A percentile compares a stretch with the other conserved stretches of the same genome.
Conservation (phyloP, 2,797 vertebrate species). For the Rhincodon typus region DNA sequence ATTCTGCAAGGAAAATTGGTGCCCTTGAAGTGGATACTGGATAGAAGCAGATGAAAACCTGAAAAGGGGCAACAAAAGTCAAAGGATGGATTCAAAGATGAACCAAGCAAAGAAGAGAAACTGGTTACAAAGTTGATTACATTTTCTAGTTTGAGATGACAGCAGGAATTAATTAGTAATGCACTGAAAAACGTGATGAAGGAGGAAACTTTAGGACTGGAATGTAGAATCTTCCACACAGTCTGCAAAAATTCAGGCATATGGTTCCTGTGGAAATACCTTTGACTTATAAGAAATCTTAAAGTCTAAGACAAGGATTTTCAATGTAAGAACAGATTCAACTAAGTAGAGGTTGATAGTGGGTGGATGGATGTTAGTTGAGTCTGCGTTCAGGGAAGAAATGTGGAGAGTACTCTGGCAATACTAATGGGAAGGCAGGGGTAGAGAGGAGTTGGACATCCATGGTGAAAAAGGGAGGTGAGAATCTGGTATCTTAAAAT, state of each 20-base stretch:
- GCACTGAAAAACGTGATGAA: not conserved
- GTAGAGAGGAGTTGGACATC: not conserved
- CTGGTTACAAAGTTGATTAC: not conserved
- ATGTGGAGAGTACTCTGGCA: not conserved
- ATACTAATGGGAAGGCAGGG: not conserved
- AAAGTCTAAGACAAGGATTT: not conserved
- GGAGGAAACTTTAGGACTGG: no score
- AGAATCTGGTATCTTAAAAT: not conserved
- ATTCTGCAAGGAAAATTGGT: not conserved
- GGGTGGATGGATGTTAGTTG: not conserved
- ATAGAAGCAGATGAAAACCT: not conserved
- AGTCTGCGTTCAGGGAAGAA: not conserved
- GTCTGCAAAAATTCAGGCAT: not conserved
- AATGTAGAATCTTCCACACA: not conserved
- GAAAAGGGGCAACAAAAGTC: not conserved
- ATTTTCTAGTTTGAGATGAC: not conserved
- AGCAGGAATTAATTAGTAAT: not conserved
- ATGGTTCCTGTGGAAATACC: not conserved
- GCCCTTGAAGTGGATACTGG: not conserved
- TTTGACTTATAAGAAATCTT: not conserved
- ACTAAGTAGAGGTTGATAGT: not conserved
- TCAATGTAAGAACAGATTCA: not conserved
- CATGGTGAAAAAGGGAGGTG: not conserved
- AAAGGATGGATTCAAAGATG: not conserved
- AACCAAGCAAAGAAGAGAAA: not conserved